A percentile compares a stretch with the other conserved stretches of the same genome.
Evolutionary conservation across 2,797 vertebrate species (phyloP).

Genomic region (Cossypha caffra): DNA sequence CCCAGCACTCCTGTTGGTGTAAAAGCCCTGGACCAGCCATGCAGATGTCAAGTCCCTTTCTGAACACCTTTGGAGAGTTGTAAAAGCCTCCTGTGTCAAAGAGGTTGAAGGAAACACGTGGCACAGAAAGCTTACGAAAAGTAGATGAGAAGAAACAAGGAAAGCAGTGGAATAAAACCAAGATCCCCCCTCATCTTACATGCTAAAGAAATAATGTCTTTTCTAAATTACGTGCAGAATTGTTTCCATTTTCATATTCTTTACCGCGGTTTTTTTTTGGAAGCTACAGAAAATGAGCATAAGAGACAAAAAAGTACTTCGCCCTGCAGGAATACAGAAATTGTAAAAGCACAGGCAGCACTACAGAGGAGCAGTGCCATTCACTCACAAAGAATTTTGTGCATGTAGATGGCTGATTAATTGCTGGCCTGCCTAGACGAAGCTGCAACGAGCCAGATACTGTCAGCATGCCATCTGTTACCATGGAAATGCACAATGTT

Average conservation of each 20-base stretch:
- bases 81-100: slow-evolving; percentile 20
- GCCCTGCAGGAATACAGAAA: slow-evolving; percentile 85
- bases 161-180: slow-evolving; percentile 54
- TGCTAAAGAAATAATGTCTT: slow-evolving; percentile 64
- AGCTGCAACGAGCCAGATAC: slow-evolving; percentile 87
- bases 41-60: background rate
- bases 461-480: slow-evolving; percentile 89
- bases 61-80: background rate
- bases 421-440: slow-evolving; percentile 87
- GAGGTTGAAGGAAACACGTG: slow-evolving; percentile 18
- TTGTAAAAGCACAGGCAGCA: slow-evolving; percentile 86
- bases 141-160: slow-evolving; percentile 19
- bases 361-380: slow-evolving; percentile 84
- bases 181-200: slow-evolving; percentile 11
- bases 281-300: slow-evolving; percentile 79
- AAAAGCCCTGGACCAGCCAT: background rate
- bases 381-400: slow-evolving; percentile 87
- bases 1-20: background rate
- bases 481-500: slow-evolving; percentile 90
- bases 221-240: slow-evolving; percentile 75
- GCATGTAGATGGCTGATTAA: slow-evolving; percentile 89
- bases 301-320: slow-evolving; percentile 86
- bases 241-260: slow-evolving; percentile 67
- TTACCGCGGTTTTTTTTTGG: slow-evolving; percentile 61
- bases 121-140: slow-evolving; percentile 26